Percentiles rank a stretch among this genome's conserved stretches.
phyloP scores from a whole-genome alignment of 2,888 invertebrate species.

The Yponomeuta cagnagella region DNA sequence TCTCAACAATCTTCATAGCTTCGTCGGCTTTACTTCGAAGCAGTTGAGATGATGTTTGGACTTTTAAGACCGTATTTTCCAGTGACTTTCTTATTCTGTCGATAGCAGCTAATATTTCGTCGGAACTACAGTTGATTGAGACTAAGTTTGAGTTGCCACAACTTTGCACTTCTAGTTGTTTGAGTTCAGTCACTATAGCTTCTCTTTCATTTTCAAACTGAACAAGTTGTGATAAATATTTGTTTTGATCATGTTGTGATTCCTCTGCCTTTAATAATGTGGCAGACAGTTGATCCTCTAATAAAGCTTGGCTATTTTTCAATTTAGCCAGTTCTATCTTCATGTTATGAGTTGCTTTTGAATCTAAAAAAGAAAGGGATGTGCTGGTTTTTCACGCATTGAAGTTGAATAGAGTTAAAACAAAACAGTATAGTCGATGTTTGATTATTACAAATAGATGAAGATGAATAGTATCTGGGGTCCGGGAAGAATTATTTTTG shows the following conservation, averaged over 20 bases:
- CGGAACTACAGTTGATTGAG: constrained; percentile 37
- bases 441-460: no score
- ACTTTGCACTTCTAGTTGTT: constrained; percentile 49
- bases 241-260: constrained; percentile 36
- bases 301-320: constrained; percentile 38
- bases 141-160: constrained; percentile 48
- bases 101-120: constrained; percentile 45
- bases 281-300: constrained; percentile 43
- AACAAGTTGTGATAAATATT: constrained; percentile 38
- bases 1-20: constrained; percentile 56
- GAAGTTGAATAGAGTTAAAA: no score
- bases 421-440: no score
- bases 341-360: constrained; percentile 64
- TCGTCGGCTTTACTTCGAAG: constrained; percentile 59
- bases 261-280: constrained; percentile 40
- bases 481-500: no score
- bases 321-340: constrained; percentile 55
- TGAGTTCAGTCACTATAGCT: constrained; percentile 47
- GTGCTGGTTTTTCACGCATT: neutral
- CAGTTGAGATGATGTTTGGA: constrained; percentile 56
- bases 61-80: constrained; percentile 39
- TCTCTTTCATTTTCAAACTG: constrained; percentile 48
- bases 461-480: no score
- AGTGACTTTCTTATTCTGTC: constrained; percentile 44
- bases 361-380: constrained; percentile 40